Conservation (phyloP, 2,113 vertebrate species). For the Epinephelus moara region DNA sequence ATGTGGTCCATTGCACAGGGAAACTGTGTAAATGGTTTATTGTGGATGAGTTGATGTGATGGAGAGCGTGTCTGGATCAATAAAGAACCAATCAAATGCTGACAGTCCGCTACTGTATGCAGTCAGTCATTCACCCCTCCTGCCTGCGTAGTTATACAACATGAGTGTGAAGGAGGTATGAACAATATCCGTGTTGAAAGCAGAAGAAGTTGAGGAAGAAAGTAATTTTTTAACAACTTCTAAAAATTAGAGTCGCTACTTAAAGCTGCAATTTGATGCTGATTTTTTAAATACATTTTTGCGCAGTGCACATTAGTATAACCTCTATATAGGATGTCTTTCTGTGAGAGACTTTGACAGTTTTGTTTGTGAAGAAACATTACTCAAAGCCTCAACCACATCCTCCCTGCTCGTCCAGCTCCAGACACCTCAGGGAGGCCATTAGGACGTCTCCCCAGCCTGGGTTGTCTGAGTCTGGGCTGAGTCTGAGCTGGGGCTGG, state of each 20-base stretch:
- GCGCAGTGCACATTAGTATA: not conserved
- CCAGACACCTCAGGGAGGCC: constrained; percentile 78
- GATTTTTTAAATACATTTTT: not conserved
- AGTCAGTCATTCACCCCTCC: constrained; percentile 76
- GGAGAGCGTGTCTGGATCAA: constrained; percentile 87
- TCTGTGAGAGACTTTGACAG: constrained; percentile 14
- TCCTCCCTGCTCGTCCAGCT: constrained; percentile 40
- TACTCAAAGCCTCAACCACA: constrained; percentile 41
- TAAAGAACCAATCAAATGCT: constrained; percentile 87
- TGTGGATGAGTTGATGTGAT: constrained; percentile 90
- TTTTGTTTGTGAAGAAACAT: constrained; percentile 37
- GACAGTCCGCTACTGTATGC: constrained; percentile 82
- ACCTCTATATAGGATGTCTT: not conserved
- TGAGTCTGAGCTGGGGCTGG: constrained; percentile 53
- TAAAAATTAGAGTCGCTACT: not conserved
- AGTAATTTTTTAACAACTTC: constrained; percentile 24
- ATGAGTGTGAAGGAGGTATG: constrained; percentile 68
- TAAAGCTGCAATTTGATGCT: not conserved
- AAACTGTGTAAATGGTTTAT: constrained; percentile 89
- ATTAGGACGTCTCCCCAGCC: constrained; percentile 71
- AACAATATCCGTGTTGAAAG: constrained; percentile 54
- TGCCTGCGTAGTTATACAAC: constrained; percentile 64
- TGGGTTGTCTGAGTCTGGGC: constrained; percentile 57
- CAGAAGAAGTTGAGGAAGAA: constrained; percentile 24
- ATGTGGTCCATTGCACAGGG: constrained; percentile 85